Evolutionary conservation across 1,140 invertebrate species (phyloP), one percentile per base, ranked within the genome.

Genomic region (Melanaphis sacchari): DNA sequence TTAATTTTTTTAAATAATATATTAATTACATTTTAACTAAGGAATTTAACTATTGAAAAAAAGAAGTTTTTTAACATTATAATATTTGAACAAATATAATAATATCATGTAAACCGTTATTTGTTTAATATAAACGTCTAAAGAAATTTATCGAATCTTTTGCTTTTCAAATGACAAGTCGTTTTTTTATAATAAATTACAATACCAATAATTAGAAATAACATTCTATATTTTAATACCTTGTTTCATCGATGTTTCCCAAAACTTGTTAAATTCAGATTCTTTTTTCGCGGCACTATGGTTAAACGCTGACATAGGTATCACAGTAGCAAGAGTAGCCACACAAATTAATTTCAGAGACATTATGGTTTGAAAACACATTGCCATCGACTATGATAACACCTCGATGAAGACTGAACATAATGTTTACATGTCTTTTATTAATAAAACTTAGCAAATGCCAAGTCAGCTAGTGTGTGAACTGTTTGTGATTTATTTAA

Each of bases 401-500:
- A 41, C 31, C 15, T 26, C 66, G 41, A 49, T 3, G 41, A 91
- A 82, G 31, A 91, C 90, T 91, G 90, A 91, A 82, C 66, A 21
- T 31, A 38, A 24, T 81, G 22, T 91, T 81, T 36, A 81, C 8
- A n/a, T 46, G 43, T 91, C 40, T 36, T 91, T 82, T 91, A 91
- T 91, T 81, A 46, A 91, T 91, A 91, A 66, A 46, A 76, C 59
- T 21, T n/a, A 43, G 9, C 59, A 76, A 81, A 81, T 49, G 90
- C 43, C 66, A 46, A 91, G 90, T 91, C 90, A 91, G 90, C 24
- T 36, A 31, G 90, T 81, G 90, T 91, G 90, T 81, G 90, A 91
- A 91, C 66, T 11, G 31, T 76, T 91, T 3, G 76, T 87, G 41
- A 22, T 2, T 87, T 89, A 26, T 85, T 85, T 7, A 22, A 38